These are phyloP conservation scores for Coracias cyanogaster DNA, from an alignment of 2,797 vertebrate genomes.

Conservation along the genomic window DNA sequence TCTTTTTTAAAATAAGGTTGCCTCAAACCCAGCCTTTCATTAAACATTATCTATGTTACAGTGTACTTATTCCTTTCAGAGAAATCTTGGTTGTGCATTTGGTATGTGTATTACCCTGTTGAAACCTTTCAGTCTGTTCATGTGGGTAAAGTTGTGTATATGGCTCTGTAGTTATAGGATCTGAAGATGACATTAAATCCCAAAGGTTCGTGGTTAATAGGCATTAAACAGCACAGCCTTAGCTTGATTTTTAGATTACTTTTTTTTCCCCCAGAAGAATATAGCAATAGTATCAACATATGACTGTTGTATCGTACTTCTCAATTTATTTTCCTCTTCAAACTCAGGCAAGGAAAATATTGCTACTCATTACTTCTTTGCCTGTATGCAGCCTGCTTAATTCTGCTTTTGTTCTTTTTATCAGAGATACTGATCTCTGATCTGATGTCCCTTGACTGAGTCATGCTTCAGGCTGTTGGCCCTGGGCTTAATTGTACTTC, in stretches of 20 bases:
- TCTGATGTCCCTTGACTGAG: slow-evolving; percentile 9
- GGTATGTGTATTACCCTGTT: neutral
- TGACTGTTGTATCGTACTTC: neutral
- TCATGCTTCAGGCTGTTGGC: slow-evolving; percentile 18
- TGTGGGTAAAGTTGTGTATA: neutral
- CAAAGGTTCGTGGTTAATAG: neutral
- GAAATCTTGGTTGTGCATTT: neutral
- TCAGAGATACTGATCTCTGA: neutral
- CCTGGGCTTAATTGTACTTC: neutral
- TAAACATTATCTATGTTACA: neutral
- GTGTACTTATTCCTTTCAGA: neutral
- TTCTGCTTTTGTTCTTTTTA: slow-evolving; percentile 32
- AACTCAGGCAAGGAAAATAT: neutral
- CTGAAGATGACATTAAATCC: neutral
- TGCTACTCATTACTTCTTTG: neutral
- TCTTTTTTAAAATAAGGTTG: neutral
- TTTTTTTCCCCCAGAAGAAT: neutral
- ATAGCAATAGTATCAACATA: neutral
- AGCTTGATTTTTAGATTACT: neutral
- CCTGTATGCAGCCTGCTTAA: neutral
- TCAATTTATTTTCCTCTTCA: neutral
- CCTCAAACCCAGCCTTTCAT: neutral
- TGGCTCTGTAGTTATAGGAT: neutral
- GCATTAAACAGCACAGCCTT: neutral
- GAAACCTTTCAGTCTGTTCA: neutral